These are phyloP conservation scores for Dynastes tityus DNA, from an alignment of 2,888 invertebrate species.

Conservation along the genomic window DNA sequence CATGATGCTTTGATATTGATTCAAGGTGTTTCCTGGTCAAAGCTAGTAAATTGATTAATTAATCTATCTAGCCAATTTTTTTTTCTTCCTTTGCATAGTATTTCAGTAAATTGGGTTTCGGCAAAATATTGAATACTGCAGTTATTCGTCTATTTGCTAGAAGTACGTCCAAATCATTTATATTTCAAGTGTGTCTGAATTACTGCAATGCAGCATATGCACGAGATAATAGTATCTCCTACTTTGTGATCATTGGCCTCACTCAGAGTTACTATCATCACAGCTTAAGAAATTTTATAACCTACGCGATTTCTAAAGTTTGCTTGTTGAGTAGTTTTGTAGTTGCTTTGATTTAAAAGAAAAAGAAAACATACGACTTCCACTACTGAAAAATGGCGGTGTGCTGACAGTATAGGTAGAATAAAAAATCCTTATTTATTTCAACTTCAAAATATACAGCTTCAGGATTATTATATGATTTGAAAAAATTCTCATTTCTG, in stretches of 20 bases:
- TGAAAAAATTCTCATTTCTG: neutral
- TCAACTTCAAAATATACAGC: neutral
- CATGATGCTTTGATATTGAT: conserved; percentile 3
- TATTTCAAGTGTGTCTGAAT: conserved; percentile 16
- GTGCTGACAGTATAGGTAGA: neutral
- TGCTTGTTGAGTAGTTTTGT: too few species aligned
- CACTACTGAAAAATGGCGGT: conserved; percentile 30
- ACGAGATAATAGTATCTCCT: conserved; percentile 19
- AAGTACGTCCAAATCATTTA: neutral
- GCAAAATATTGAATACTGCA: neutral
- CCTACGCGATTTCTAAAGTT: neutral
- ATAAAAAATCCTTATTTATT: neutral
- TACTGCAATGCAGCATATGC: conserved; percentile 46
- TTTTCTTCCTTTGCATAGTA: neutral
- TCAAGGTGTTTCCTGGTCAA: conserved; percentile 17
- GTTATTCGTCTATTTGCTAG: neutral
- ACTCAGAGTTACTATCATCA: neutral
- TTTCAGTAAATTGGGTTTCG: too few species aligned
- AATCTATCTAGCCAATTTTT: neutral
- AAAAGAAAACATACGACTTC: neutral
- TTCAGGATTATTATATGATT: neutral
- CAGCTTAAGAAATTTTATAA: neutral
- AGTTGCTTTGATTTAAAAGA: neutral
- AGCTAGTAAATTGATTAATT: neutral
- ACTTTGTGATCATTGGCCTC: neutral